Evolutionary conservation across 2,888 invertebrate genomes (phyloP).

Genomic region (Cremastobaeus sp.): DNA sequence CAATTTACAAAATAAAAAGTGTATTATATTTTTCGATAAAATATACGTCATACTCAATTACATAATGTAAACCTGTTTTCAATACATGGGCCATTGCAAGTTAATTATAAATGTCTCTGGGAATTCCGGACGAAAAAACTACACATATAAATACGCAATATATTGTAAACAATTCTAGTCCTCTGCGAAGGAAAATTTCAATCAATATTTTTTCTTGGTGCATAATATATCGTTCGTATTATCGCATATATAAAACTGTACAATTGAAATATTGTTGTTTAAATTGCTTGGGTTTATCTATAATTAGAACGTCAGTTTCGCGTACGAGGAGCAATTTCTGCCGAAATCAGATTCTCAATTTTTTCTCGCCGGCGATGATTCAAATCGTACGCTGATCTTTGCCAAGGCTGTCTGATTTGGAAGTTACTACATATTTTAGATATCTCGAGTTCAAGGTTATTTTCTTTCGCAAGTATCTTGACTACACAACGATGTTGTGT

Average conservation of each 20-base stretch:
- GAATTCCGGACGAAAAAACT: too few relatives aligned
- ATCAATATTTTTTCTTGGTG: too few relatives aligned
- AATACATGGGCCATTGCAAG: too few relatives aligned
- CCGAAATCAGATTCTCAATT: slow-evolving; percentile 16
- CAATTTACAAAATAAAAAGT: too few relatives aligned
- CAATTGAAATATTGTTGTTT: slow-evolving; percentile 9
- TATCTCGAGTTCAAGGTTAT: slow-evolving; percentile 49
- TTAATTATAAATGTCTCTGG: too few relatives aligned
- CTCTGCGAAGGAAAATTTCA: too few relatives aligned
- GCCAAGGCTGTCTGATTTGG: slow-evolving; percentile 29
- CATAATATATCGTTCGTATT: too few relatives aligned
- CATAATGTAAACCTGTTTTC: too few relatives aligned
- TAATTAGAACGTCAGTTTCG: slow-evolving; percentile 20
- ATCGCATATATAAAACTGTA: background rate
- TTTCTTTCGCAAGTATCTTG: slow-evolving; percentile 31
- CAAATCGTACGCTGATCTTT: slow-evolving; percentile 14
- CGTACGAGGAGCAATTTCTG: slow-evolving; percentile 16
- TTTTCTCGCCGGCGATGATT: slow-evolving; percentile 5
- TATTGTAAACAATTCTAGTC: too few relatives aligned
- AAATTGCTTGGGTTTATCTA: slow-evolving; percentile 20
- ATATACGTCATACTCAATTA: too few relatives aligned
- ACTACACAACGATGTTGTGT: slow-evolving; percentile 5
- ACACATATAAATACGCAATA: too few relatives aligned
- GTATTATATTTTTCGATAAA: too few relatives aligned
- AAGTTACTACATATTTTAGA: slow-evolving; percentile 31